Evolutionary conservation across 2,888 invertebrate species (phyloP).

Genomic region (Helobdella robusta): DNA sequence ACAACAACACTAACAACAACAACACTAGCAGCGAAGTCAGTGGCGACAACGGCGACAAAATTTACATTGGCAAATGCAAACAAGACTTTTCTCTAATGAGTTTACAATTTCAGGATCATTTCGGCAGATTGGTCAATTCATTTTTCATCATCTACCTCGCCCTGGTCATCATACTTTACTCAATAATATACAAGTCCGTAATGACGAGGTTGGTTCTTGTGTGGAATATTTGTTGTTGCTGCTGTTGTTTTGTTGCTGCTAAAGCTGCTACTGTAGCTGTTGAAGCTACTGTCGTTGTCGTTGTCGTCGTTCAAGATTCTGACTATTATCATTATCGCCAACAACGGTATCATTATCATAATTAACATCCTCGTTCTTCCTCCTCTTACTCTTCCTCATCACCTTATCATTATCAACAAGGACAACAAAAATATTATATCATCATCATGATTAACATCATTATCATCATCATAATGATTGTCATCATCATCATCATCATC

Average conservation of each 20-base stretch:
- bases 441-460: too few relatives aligned
- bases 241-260: background rate
- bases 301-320: too few relatives aligned
- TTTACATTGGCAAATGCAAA: conserved; percentile 37
- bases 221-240: background rate
- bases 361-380: too few relatives aligned
- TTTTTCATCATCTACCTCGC: conserved; percentile 44
- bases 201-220: conserved; percentile 31
- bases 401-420: too few relatives aligned
- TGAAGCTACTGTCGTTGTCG: background rate
- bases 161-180: conserved; percentile 44
- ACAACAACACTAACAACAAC: background rate
- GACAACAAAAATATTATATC: too few relatives aligned
- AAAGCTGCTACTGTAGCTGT: background rate
- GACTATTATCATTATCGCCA: too few relatives aligned
- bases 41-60: background rate
- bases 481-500: too few relatives aligned
- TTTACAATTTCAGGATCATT: conserved; percentile 36
- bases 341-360: too few relatives aligned
- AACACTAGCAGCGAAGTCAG: too few relatives aligned
- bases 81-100: conserved; percentile 37
- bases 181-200: conserved; percentile 44
- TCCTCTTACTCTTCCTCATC: too few relatives aligned
- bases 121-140: conserved; percentile 43
- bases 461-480: too few relatives aligned